These are phyloP conservation scores for Cyprinus carpio DNA, from an alignment of 2,113 vertebrate genomes.

Conservation along the genomic window DNA sequence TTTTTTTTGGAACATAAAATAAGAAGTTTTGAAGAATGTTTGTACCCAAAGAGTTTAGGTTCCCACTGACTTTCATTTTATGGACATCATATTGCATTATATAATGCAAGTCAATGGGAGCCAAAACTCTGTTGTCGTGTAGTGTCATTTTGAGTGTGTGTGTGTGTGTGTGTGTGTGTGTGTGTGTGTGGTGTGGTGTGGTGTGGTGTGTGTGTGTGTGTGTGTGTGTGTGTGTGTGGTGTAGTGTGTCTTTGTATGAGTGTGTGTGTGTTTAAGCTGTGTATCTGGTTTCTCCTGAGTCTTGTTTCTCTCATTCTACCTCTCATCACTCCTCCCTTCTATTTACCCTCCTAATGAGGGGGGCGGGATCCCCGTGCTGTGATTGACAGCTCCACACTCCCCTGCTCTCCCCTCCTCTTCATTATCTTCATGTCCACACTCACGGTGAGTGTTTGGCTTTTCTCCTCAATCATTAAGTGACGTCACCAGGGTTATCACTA, in stretches of 20 bases:
- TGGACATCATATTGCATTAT: too few species aligned
- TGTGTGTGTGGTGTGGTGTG: too few species aligned
- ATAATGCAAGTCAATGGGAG: too few species aligned
- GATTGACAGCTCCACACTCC: constrained; percentile 89
- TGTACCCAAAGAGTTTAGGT: background rate
- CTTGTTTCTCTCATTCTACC: constrained; percentile 36
- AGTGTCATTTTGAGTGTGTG: constrained; percentile 52
- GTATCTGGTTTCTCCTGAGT: constrained; percentile 57
- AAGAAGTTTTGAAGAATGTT: background rate
- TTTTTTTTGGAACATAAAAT: background rate
- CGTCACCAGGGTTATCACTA: constrained; percentile 38
- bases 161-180: too few species aligned
- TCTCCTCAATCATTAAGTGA: background rate
- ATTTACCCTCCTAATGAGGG: constrained; percentile 97
- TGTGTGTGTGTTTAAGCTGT: constrained; percentile 1
- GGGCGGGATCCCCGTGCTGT: constrained; percentile 80
- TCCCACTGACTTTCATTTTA: too few species aligned
- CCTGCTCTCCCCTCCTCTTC: constrained; percentile 66
- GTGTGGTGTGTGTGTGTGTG: constrained; percentile 57
- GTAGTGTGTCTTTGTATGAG: constrained; percentile 54
- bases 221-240: constrained; percentile 29
- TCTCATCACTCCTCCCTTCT: constrained; percentile 77
- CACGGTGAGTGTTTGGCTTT: constrained; percentile 56
- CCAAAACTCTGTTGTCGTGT: constrained; percentile 33
- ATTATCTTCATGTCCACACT: constrained; percentile 54